These are phyloP conservation scores for Gymnothorax javanicus DNA, from an alignment of 2,797 vertebrate species.

Conservation along the genomic window DNA sequence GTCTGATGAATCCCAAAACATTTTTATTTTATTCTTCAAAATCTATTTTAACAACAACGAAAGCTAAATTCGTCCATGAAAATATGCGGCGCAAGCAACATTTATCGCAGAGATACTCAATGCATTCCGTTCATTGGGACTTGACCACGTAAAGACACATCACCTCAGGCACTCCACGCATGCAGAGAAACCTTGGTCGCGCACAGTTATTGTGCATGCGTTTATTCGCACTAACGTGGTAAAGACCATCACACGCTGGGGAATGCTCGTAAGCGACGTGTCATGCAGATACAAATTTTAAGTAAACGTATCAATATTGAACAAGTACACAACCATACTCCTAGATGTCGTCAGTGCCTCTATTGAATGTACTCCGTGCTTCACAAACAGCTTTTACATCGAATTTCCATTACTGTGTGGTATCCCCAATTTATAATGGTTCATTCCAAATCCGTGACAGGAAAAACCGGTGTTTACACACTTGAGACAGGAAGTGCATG, in stretches of 20 bases:
- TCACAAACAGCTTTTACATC: background rate
- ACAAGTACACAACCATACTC: background rate
- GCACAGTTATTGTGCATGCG: background rate
- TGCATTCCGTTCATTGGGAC: background rate
- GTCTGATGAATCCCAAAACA: background rate
- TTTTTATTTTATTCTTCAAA: background rate
- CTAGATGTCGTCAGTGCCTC: background rate
- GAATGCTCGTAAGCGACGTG: background rate
- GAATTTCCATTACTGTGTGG: background rate
- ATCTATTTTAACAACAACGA: background rate
- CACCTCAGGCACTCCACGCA: background rate
- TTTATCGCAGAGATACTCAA: background rate
- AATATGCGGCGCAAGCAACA: background rate
- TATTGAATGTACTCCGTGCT: background rate
- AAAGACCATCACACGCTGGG: background rate
- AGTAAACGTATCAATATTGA: background rate
- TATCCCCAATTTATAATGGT: slow-evolving; percentile 40
- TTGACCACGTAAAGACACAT: background rate
- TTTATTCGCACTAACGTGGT: background rate
- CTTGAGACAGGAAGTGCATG: slow-evolving; percentile 47
- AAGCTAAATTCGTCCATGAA: background rate
- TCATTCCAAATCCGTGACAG: slow-evolving; percentile 55
- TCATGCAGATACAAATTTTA: background rate
- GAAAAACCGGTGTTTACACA: slow-evolving; percentile 70
- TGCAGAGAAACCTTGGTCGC: background rate